Evolutionary conservation across 1,140 invertebrate species (phyloP).

Genomic region (Eupeodes corollae): DNA sequence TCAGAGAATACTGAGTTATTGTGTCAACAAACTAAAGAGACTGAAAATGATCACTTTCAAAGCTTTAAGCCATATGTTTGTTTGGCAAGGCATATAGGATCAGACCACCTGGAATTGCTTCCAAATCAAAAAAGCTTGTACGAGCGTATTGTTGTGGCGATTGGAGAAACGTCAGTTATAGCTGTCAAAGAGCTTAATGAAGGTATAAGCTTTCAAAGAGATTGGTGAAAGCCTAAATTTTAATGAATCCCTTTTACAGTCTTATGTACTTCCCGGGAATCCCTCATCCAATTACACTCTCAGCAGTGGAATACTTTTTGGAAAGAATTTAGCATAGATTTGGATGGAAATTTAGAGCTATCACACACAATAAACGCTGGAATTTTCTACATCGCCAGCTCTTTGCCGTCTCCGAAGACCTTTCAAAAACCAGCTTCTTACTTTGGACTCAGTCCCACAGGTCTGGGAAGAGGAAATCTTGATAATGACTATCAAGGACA

Average conservation of each 20-base stretch:
- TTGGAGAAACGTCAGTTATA: conserved; percentile 39
- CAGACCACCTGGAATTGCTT: conserved; percentile 38
- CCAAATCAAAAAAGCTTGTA: conserved; percentile 30
- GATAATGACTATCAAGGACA: conserved; percentile 32
- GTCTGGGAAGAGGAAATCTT: conserved; percentile 40
- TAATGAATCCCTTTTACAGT: conserved; percentile 2
- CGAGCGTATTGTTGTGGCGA: conserved; percentile 42
- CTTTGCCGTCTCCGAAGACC: conserved; percentile 38
- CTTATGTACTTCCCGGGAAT: conserved; percentile 1
- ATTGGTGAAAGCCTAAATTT: background rate
- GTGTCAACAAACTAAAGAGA: conserved; percentile 6
- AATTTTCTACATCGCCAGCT: conserved; percentile 45
- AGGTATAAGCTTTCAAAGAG: conserved; percentile 28
- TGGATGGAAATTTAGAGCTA: conserved; percentile 41
- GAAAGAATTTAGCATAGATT: conserved; percentile 32
- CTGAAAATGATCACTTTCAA: conserved; percentile 38
- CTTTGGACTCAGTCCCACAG: conserved; percentile 44
- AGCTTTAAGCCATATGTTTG: conserved; percentile 34
- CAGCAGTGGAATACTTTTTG: conserved; percentile 22
- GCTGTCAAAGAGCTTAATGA: conserved; percentile 41
- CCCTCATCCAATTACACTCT: conserved; percentile 13
- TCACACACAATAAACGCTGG: conserved; percentile 41
- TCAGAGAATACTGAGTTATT: no score
- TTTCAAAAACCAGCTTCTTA: conserved; percentile 38
- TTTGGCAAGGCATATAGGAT: conserved; percentile 40